Percentiles rank a stretch among this genome's conserved stretches.
These are phyloP conservation scores for Polydrusus cervinus DNA, from an alignment of 2,888 invertebrate genomes.

Conservation along the genomic window DNA sequence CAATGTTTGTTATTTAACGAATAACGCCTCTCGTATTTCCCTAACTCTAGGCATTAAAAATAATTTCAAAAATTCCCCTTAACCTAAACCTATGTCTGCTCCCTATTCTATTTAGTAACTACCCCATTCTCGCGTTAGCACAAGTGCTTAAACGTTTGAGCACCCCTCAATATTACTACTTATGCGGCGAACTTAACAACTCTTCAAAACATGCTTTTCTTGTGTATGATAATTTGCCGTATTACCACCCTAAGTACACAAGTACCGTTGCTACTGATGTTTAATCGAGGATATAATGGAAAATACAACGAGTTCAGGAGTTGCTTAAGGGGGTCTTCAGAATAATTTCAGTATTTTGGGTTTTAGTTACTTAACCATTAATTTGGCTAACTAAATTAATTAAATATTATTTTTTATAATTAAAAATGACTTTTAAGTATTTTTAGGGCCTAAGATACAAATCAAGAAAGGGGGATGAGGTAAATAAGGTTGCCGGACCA, in stretches of 20 bases:
- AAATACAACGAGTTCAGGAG: not conserved
- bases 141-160: conserved; percentile 28
- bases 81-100: conserved; percentile 29
- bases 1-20: too few relatives aligned
- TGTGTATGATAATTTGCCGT: conserved; percentile 4
- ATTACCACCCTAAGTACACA: not conserved
- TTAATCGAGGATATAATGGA: not conserved
- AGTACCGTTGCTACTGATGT: conserved; percentile 1
- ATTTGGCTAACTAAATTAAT: too few relatives aligned
- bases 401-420: too few relatives aligned
- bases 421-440: too few relatives aligned
- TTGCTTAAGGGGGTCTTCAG: not conserved
- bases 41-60: too few relatives aligned
- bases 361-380: too few relatives aligned
- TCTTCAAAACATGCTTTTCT: conserved; percentile 15
- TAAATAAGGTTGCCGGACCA: too few relatives aligned
- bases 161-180: conserved; percentile 26
- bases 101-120: conserved; percentile 26
- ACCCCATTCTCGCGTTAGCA: conserved; percentile 24
- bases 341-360: not conserved
- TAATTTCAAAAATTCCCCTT: too few relatives aligned
- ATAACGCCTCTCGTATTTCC: too few relatives aligned
- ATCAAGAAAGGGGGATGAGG: too few relatives aligned
- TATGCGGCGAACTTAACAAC: conserved; percentile 7
- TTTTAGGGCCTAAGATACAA: too few relatives aligned